These are phyloP conservation scores for Anhinga rufa DNA, from an alignment of 2,113 vertebrate species.

Conservation along the genomic window DNA sequence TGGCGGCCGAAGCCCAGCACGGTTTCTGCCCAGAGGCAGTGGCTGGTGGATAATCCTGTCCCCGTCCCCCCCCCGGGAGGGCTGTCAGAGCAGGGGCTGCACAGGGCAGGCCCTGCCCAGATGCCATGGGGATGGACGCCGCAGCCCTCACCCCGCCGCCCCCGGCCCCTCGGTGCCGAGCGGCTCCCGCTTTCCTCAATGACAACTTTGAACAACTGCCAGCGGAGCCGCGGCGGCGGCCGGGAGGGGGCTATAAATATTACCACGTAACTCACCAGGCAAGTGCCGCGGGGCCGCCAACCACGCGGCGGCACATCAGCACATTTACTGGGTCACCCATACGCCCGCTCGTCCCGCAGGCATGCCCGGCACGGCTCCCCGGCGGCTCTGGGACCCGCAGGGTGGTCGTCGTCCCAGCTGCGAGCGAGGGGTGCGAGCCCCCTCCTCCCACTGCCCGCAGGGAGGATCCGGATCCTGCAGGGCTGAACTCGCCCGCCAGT, in stretches of 20 bases:
- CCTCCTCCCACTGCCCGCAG: not conserved
- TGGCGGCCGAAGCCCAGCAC: not conserved
- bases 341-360: fast-evolving
- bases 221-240: not conserved
- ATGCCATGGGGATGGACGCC: not conserved
- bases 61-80: not conserved
- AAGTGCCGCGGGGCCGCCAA: not conserved
- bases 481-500: not conserved
- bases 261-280: not conserved
- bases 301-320: not conserved
- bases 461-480: not conserved
- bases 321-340: not conserved
- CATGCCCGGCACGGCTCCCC: not conserved
- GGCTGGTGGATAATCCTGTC: not conserved
- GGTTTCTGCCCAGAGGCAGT: not conserved
- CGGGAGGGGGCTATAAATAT: not conserved
- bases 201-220: conserved; percentile 32
- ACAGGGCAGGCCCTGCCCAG: not conserved
- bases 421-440: not conserved
- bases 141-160: not conserved
- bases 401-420: fast-evolving
- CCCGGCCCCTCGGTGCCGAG: not conserved
- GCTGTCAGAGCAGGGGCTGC: not conserved
- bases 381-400: not conserved
- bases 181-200: not conserved